Percentiles rank a stretch among this genome's conserved stretches.
phyloP scores from a whole-genome alignment of 2,797 vertebrate species.

The Cynodonichthys magdalenae region DNA sequence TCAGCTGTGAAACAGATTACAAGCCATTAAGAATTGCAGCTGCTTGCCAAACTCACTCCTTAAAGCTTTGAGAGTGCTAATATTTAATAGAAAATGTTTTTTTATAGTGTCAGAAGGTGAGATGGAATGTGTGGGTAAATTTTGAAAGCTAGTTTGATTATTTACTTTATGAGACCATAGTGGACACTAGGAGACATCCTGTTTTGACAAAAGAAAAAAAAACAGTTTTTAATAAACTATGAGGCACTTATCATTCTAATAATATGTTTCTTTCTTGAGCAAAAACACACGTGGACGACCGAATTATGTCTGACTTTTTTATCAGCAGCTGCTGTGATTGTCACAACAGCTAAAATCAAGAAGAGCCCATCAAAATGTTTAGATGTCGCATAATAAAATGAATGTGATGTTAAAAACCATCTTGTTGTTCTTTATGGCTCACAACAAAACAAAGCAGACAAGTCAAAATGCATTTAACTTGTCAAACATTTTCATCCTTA shows the following conservation, averaged over 20 bases:
- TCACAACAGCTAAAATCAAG: too few species aligned
- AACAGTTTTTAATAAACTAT: too few species aligned
- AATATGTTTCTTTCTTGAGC: not conserved
- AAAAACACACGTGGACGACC: not conserved
- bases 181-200: constrained; percentile 26
- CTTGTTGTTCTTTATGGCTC: too few species aligned
- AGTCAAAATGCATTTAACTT: too few species aligned
- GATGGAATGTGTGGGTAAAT: constrained; percentile 40
- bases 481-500: too few species aligned
- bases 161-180: constrained; percentile 31
- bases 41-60: not conserved
- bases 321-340: too few species aligned
- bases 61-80: not conserved
- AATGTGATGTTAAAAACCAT: too few species aligned
- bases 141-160: constrained; percentile 46
- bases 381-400: too few species aligned
- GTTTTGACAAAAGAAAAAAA: constrained; percentile 10
- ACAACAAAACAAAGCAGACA: too few species aligned
- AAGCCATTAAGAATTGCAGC: constrained; percentile 20
- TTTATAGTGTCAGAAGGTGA: constrained; percentile 32
- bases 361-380: too few species aligned
- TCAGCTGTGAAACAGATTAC: constrained; percentile 40
- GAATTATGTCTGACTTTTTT: too few species aligned
- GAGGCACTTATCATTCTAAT: not conserved
- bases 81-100: constrained; percentile 17